These are phyloP conservation scores for Leptobrachium ailaonicum DNA, from an alignment of 2,113 vertebrate genomes.

Conservation along the genomic window DNA sequence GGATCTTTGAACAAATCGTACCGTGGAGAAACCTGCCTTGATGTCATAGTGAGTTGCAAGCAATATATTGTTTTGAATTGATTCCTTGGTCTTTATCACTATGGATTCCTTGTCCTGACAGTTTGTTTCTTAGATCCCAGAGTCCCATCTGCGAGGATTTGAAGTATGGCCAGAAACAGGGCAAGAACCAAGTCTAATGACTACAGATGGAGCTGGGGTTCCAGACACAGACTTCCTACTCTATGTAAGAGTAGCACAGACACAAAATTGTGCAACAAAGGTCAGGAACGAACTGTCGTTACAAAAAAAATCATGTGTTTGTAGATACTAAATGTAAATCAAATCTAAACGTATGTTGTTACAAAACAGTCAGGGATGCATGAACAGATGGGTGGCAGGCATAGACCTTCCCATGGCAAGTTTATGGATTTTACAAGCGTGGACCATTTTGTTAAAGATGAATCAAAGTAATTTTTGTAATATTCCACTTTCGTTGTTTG, in stretches of 20 bases:
- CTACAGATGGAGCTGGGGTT: conserved; percentile 68
- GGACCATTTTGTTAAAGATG: too few species aligned
- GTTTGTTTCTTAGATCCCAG: conserved; percentile 52
- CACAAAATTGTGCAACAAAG: conserved; percentile 59
- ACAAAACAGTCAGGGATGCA: too few species aligned
- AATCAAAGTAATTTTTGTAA: too few species aligned
- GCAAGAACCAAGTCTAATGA: conserved; percentile 57
- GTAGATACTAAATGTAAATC: too few species aligned
- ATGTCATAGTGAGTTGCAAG: conserved; percentile 47
- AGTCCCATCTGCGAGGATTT: conserved; percentile 68
- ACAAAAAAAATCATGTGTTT: too few species aligned
- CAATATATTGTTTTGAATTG: not conserved
- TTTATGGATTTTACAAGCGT: too few species aligned
- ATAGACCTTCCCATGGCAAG: too few species aligned
- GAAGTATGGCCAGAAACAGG: conserved; percentile 67
- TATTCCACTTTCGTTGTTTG: too few species aligned
- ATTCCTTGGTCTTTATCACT: not conserved
- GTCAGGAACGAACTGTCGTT: conserved; percentile 38
- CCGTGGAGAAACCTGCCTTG: conserved; percentile 58
- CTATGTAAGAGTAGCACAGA: conserved; percentile 69
- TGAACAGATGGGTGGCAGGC: too few species aligned
- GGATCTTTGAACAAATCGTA: conserved; percentile 54
- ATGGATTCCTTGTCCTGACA: not conserved
- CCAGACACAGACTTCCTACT: conserved; percentile 75
- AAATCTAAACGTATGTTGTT: too few species aligned